A percentile compares a stretch with the other conserved stretches of the same genome.
phyloP scores from a whole-genome alignment of 2,797 vertebrate species.

The Dromococcyx pavoninus region DNA sequence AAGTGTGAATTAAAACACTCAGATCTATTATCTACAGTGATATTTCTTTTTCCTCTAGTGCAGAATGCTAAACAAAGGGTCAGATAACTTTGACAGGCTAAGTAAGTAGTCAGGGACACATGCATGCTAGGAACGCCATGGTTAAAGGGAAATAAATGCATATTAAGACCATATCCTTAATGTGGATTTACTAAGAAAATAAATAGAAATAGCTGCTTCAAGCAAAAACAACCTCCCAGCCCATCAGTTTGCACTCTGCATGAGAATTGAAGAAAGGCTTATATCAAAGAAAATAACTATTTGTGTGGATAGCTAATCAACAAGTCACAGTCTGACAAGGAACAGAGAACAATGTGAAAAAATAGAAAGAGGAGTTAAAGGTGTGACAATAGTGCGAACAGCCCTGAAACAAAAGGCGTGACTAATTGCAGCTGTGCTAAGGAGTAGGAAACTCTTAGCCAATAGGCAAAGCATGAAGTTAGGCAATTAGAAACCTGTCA shows the following conservation, averaged over 20 bases:
- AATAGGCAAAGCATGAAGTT: slow-evolving; percentile 12
- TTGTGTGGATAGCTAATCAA: neutral
- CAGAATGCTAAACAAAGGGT: neutral
- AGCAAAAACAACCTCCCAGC: neutral
- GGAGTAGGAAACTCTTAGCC: slow-evolving; percentile 9
- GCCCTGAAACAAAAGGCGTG: neutral
- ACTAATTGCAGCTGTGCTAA: neutral
- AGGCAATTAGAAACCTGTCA: slow-evolving; percentile 55
- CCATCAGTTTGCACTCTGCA: neutral
- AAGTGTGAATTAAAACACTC: neutral
- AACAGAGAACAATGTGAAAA: neutral
- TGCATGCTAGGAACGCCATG: neutral
- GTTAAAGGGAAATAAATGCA: slow-evolving; percentile 5
- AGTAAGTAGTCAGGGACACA: neutral
- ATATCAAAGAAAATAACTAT: neutral
- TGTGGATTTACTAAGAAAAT: slow-evolving; percentile 21
- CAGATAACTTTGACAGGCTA: neutral
- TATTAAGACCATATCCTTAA: neutral
- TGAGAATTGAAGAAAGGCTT: neutral
- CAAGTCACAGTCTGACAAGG: neutral
- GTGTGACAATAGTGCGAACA: neutral
- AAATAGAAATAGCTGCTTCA: neutral
- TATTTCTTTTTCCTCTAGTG: neutral
- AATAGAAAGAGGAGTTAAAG: neutral
- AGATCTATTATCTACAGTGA: neutral